phyloP scores from a whole-genome alignment of 1,140 invertebrate genomes.

The Rhynchophorus ferrugineus region DNA sequence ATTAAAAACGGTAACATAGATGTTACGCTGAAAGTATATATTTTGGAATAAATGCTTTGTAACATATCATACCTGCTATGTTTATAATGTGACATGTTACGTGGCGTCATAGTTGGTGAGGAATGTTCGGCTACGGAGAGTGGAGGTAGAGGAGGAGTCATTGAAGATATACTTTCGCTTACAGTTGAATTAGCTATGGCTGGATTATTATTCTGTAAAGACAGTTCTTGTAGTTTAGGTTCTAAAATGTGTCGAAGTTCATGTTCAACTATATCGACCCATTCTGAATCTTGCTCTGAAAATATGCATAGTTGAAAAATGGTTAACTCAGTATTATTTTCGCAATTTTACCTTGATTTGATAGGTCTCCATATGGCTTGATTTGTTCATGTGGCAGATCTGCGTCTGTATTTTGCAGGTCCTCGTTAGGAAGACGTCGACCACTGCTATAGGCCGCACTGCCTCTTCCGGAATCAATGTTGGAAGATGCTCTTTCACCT shows the following conservation, averaged over 20 bases:
- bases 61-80: conserved; percentile 44
- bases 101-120: conserved; percentile 41
- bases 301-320: conserved; percentile 9
- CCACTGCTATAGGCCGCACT: conserved; percentile 69
- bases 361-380: conserved; percentile 23
- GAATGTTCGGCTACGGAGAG: conserved; percentile 53
- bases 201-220: conserved; percentile 43
- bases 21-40: too few species aligned
- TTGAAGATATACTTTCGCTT: conserved; percentile 60
- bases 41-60: too few species aligned
- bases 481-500: conserved; percentile 55
- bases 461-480: conserved; percentile 66
- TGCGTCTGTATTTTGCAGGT: conserved; percentile 44
- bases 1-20: too few species aligned
- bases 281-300: conserved; percentile 64
- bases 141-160: conserved; percentile 69
- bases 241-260: conserved; percentile 71
- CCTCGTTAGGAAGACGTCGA: conserved; percentile 46
- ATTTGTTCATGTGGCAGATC: conserved; percentile 34
- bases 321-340: too few species aligned
- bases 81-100: conserved; percentile 43
- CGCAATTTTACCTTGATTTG: conserved; percentile 18
- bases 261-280: conserved; percentile 76
- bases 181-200: conserved; percentile 47
- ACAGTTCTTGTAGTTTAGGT: conserved; percentile 52